Percentiles rank a stretch among this genome's conserved stretches.
These are phyloP conservation scores for Drosophila saltans DNA, from an alignment of 1,140 invertebrate genomes.

Conservation along the genomic window DNA sequence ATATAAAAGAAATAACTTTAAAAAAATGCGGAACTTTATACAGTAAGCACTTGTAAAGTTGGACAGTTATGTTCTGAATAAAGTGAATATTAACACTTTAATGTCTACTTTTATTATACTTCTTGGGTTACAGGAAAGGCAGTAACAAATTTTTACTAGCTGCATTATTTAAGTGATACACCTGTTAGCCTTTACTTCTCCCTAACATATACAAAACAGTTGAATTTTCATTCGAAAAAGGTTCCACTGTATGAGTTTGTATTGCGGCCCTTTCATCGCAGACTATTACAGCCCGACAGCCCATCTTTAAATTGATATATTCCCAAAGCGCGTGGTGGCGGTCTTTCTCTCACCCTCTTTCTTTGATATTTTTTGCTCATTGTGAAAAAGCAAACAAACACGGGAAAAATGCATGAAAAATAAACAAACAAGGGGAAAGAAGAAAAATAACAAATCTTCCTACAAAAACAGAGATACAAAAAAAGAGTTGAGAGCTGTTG, in stretches of 20 bases:
- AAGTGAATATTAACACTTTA: too few species aligned
- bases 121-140: too few species aligned
- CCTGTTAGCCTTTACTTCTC: too few species aligned
- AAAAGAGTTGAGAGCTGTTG: conserved; percentile 3
- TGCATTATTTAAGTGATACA: too few species aligned
- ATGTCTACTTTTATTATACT: too few species aligned
- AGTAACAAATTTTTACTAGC: too few species aligned
- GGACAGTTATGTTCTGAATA: too few species aligned
- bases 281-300: neutral
- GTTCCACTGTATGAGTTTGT: conserved; percentile 28
- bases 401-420: conserved; percentile 48
- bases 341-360: neutral
- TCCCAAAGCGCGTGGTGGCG: conserved; percentile 28
- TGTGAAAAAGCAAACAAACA: conserved; percentile 27
- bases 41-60: neutral
- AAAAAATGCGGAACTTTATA: neutral
- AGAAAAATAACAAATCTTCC: conserved; percentile 42
- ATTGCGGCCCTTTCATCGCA: neutral
- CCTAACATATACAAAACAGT: too few species aligned
- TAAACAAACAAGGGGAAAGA: conserved; percentile 58
- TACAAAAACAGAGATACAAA: conserved; percentile 29
- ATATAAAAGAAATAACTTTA: neutral
- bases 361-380: conserved; percentile 30
- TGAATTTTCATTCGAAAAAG: neutral
- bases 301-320: conserved; percentile 9